A percentile compares a stretch with the other conserved stretches of the same genome.
phyloP scores from a whole-genome alignment of 2,888 invertebrate genomes.

The Sinelater perroti region DNA sequence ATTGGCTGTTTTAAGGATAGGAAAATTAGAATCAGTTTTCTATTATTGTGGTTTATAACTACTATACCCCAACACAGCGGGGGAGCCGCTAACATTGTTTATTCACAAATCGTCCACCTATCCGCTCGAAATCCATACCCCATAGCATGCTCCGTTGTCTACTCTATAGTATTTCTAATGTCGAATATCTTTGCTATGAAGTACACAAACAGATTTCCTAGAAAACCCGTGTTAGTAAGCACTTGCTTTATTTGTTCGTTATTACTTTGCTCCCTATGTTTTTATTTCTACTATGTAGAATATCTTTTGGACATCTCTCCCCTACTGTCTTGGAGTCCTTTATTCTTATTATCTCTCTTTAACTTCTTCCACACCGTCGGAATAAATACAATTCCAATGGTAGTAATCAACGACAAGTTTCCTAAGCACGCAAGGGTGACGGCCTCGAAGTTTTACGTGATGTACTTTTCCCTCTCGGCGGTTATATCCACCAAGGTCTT shows the following conservation, averaged over 20 bases:
- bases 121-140: constrained; percentile 48
- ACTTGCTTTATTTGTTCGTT: constrained; percentile 68
- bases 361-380: constrained; percentile 54
- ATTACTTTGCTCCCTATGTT: constrained; percentile 64
- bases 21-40: constrained; percentile 42
- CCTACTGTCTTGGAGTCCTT: constrained; percentile 55
- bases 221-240: constrained; percentile 68
- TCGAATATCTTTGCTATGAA: constrained; percentile 50
- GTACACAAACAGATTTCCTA: constrained; percentile 49
- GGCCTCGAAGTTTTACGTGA: constrained; percentile 50
- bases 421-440: constrained; percentile 47
- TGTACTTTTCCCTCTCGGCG: constrained; percentile 53
- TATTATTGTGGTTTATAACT: constrained; percentile 47
- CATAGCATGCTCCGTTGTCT: constrained; percentile 51
- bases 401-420: constrained; percentile 52
- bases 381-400: constrained; percentile 53
- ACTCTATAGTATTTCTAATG: constrained; percentile 50
- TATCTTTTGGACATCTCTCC: constrained; percentile 47
- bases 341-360: constrained; percentile 51
- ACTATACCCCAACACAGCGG: constrained; percentile 57
- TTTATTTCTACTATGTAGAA: constrained; percentile 61
- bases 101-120: constrained; percentile 54
- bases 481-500: constrained; percentile 58
- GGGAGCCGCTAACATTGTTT: constrained; percentile 55
- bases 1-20: constrained; percentile 27